phyloP scores from a whole-genome alignment of 2,113 vertebrate genomes.

The Bostrychus sinensis region DNA sequence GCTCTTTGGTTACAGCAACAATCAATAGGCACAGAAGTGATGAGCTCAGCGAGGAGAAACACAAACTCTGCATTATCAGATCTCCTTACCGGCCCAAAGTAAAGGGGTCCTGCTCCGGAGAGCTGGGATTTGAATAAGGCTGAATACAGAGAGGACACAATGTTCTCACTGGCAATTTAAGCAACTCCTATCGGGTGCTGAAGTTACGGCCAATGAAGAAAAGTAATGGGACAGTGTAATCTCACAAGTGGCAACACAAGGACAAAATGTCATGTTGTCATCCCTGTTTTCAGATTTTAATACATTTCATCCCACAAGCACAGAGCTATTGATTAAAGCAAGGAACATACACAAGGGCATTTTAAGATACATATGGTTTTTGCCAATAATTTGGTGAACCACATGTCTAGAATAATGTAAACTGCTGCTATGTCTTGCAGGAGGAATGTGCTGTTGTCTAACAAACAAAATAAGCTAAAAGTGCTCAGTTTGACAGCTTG shows the following conservation, averaged over 20 bases:
- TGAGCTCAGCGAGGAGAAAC: constrained; percentile 69
- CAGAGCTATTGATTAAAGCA: no score
- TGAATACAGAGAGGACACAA: neutral
- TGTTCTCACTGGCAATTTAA: neutral
- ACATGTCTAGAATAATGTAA: no score
- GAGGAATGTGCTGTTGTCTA: no score
- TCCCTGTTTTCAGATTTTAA: no score
- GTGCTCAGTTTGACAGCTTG: no score
- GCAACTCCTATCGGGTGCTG: neutral
- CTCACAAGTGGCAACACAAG: neutral
- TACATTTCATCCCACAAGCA: no score
- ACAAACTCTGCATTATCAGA: constrained; percentile 69
- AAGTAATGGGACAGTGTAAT: neutral
- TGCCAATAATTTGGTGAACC: no score
- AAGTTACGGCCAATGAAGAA: neutral
- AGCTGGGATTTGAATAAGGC: constrained; percentile 16
- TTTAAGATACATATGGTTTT: no score
- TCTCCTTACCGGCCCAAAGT: constrained; percentile 51
- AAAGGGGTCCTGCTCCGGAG: constrained; percentile 22
- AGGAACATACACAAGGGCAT: no score
- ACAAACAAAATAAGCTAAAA: no score
- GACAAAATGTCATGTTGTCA: no score
- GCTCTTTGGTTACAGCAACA: constrained; percentile 61
- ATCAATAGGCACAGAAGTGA: constrained; percentile 70
- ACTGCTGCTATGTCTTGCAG: no score